Conservation (phyloP, 2,113 vertebrate species). For the Guaruba guarouba region DNA sequence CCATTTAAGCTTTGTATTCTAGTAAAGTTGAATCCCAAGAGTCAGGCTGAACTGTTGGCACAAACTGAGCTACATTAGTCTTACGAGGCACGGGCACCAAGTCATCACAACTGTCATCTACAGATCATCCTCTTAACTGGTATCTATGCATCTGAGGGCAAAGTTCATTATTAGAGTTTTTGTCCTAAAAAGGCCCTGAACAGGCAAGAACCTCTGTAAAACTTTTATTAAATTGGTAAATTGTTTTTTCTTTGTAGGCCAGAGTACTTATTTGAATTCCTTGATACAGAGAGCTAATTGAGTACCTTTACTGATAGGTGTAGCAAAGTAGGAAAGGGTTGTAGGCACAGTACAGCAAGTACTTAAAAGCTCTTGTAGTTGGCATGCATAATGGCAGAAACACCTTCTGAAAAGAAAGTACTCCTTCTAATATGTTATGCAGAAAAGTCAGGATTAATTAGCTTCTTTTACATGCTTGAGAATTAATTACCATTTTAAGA, state of each 20-base stretch:
- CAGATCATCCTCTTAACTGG: background rate
- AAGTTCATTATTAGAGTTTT: background rate
- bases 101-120: background rate
- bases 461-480: slow-evolving; percentile 2
- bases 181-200: background rate
- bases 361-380: background rate
- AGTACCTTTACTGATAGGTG: background rate
- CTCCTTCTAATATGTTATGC: slow-evolving; percentile 21
- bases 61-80: background rate
- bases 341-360: background rate
- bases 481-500: slow-evolving; percentile 41
- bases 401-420: slow-evolving; percentile 25
- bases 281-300: background rate
- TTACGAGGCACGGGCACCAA: background rate
- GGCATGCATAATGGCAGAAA: background rate
- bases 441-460: slow-evolving; percentile 41
- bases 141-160: background rate
- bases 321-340: background rate
- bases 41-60: background rate
- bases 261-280: background rate
- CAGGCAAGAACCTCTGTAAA: background rate
- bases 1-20: background rate
- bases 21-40: background rate
- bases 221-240: background rate
- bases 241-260: no score